Base-by-base conservation (phyloP, 2,797 vertebrate species). In the Hypotaenidia philippensis region DNA sequence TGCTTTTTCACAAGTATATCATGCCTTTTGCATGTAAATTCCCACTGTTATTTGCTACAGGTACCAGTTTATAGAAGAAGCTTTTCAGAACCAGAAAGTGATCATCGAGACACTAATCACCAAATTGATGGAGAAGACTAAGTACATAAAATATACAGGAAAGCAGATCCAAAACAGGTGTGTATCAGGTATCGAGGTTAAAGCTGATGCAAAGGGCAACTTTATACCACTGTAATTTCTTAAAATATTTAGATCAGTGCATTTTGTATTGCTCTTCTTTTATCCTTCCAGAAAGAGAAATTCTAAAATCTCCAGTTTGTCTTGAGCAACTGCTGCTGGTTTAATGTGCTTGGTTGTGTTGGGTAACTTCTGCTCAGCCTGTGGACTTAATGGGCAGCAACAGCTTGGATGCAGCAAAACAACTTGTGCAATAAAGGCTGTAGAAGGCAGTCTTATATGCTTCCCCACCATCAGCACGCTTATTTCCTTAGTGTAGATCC, bases 51-150 rank as follows among this genome's bases (percentile, higher is more conserved):
- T 94, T 93, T 93, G 25, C 83, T 95, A 44, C 81, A 98, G 98
- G 95, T 99, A 99, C 72, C 99, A 99, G 96, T 99, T 99, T 98
- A 98, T 99, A 95, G 99, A 99, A 96, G 99, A 99, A 96, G 99
- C 99, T 4, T 99, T 99, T 98, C 99, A 98, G 93, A 99, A 99
- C 97, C 99, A 99, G 97, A 99, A 98, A 95, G 99, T 99, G 92
- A 99, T 99, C 91, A 98, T 99, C 95, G 99, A 99, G 95, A 99
- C 98, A 60, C 98, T 99, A 97, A 99, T 99, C 16, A 98, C 98
- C 53, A 99, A 99, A 97, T 87, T 99, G 92, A 99, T 99, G 98
- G 99, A 99, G 90, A 99, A 99, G 97, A 99, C 98, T 94, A 99
- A 99, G 78, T 98, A 99, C 63, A 99, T 99, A n/a, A 99, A 99